Base-by-base conservation (phyloP, 2,888 invertebrate genomes). In the Callosobruchus maculatus region DNA sequence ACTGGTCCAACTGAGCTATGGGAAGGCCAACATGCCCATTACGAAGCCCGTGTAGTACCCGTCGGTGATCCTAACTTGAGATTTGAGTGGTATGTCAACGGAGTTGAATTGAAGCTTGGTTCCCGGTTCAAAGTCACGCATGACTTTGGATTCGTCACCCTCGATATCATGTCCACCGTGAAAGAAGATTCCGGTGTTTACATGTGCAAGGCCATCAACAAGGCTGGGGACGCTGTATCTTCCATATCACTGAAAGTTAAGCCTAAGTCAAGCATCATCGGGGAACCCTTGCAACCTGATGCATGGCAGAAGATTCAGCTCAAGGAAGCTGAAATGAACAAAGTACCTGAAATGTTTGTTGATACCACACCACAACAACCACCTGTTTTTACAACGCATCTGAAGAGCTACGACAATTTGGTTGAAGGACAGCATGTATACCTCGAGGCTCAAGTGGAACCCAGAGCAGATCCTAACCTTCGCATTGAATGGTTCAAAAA, bases 21-120 rank as follows among this genome's bases (percentile, higher is more conserved):
- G 94, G 97, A 97, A 88, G 96, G 96, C 3, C 95, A 96, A 85
- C 93, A 94, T 81, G 97, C 96, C 72, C 96, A 95, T 87, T 97
- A 95, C 82, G 96, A 97, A 87, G 96, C 96, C 71, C 91, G 96
- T 71, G 96, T 97, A 22, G 95, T 96, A 68, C 97, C 97, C 13
- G 95, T 98, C 74, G 97, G 98, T 7, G 99, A 99, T 87, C 93
- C 97, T 1, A 95, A 93, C 80, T 90, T 98, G 83, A 91, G 94
- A 82, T 97, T 97, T 82, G 96, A 97, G 88, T 98, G 98, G 98
- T 98, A 94, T 87, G 94, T 97, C 78, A 97, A 98, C 85, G 97
- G 97, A 72, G 93, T 96, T 4, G 97, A 97, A 87, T 90, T 98
- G 71, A 94, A 96, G 88, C 93, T 96, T 92, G 97, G 97, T 83